These are phyloP conservation scores for Hesperia comma DNA, from an alignment of 2,888 invertebrate species.

Conservation along the genomic window DNA sequence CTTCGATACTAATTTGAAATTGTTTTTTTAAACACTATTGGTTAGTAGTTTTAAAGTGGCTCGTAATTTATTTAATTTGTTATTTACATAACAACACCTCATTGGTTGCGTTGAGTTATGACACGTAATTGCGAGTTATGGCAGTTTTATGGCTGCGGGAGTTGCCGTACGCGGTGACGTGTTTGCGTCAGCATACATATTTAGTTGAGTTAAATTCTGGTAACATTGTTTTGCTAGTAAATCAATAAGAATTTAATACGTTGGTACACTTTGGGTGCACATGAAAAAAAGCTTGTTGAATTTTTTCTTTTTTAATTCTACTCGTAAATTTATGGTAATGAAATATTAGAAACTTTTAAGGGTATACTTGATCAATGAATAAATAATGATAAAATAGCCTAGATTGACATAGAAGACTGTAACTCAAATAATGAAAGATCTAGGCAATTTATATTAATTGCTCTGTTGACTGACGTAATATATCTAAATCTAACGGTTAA, in stretches of 20 bases:
- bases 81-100: slow-evolving; percentile 29
- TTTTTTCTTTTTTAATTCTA: no score
- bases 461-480: no score
- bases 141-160: slow-evolving; percentile 54
- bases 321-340: no score
- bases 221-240: neutral
- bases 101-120: slow-evolving; percentile 37
- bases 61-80: slow-evolving; percentile 26
- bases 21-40: neutral
- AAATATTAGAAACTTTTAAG: no score
- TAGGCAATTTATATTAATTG: no score
- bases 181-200: slow-evolving; percentile 36
- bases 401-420: no score
- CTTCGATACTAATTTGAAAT: no score
- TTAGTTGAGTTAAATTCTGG: slow-evolving; percentile 26
- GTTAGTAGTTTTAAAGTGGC: slow-evolving; percentile 1
- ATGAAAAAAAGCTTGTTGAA: no score
- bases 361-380: no score
- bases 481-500: neutral
- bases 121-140: slow-evolving; percentile 42
- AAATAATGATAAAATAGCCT: no score
- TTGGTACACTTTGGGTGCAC: no score
- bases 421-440: no score
- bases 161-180: slow-evolving; percentile 43
- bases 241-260: neutral